Percentiles rank a stretch among this genome's conserved stretches.
phyloP scores from a whole-genome alignment of 1,140 invertebrate genomes.

The Aricia agestis region DNA sequence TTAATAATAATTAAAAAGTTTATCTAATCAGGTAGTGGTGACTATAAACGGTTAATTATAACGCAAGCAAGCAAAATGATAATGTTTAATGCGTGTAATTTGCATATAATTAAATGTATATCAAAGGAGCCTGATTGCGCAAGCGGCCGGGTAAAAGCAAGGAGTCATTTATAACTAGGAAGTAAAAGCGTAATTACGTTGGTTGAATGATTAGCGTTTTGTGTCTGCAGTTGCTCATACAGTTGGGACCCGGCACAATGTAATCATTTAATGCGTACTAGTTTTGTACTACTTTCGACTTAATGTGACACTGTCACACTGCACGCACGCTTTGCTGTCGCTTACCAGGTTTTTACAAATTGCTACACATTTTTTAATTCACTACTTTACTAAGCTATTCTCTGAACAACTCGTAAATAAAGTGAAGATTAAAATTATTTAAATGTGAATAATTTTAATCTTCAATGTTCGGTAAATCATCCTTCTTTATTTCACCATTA shows the following conservation, averaged over 20 bases:
- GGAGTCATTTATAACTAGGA: conserved; percentile 16
- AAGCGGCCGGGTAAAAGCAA: conserved; percentile 4
- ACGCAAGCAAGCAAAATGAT: background rate
- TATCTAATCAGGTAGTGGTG: background rate
- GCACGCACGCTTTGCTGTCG: background rate
- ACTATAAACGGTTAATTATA: background rate
- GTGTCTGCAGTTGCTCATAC: conserved; percentile 5
- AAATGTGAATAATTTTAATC: too few relatives aligned
- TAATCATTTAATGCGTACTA: background rate
- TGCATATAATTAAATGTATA: conserved; percentile 15
- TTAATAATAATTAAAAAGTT: background rate
- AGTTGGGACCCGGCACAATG: background rate
- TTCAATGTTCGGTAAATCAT: too few relatives aligned
- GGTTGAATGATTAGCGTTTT: conserved; percentile 13
- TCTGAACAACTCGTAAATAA: too few relatives aligned
- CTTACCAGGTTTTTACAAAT: background rate
- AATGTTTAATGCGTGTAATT: conserved; percentile 7
- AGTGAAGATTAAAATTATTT: too few relatives aligned
- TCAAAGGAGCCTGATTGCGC: conserved; percentile 9
- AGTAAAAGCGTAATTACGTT: conserved; percentile 15
- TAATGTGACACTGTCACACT: background rate
- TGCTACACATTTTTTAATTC: background rate
- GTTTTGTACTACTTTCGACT: conserved; percentile 1
- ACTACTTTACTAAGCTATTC: background rate
- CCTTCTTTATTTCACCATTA: too few relatives aligned